Conservation (phyloP, 2,797 vertebrate species). For the Borostomias antarcticus region DNA sequence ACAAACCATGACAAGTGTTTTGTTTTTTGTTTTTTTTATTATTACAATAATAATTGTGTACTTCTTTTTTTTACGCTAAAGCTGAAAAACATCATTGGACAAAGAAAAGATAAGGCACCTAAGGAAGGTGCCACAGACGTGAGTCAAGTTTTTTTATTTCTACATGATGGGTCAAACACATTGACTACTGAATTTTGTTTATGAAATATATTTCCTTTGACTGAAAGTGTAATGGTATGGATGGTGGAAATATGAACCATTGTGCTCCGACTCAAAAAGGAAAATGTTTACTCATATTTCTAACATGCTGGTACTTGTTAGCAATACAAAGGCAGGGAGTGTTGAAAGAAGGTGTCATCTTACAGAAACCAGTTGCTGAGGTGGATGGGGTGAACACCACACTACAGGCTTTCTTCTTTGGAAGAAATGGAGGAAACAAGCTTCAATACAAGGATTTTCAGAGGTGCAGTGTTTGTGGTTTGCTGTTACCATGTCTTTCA, state of each 20-base stretch:
- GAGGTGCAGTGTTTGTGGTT: conserved; percentile 71
- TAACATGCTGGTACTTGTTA: too few relatives aligned
- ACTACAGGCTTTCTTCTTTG: conserved; percentile 92
- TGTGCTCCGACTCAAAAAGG: neutral
- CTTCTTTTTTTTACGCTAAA: conserved; percentile 56
- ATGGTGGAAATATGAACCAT: neutral
- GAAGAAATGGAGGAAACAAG: conserved; percentile 85
- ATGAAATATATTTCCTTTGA: conserved; percentile 20
- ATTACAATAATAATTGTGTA: neutral
- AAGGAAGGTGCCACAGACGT: conserved; percentile 60
- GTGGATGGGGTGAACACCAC: conserved; percentile 80
- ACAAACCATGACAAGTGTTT: neutral
- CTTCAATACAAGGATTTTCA: conserved; percentile 87
- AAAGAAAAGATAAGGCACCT: conserved; percentile 74
- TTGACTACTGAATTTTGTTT: conserved; percentile 3
- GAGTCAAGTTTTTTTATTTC: conserved; percentile 23
- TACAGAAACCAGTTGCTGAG: conserved; percentile 73
- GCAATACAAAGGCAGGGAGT: too few relatives aligned
- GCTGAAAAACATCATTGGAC: conserved; percentile 93
- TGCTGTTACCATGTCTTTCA: too few relatives aligned
- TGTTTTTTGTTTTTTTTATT: neutral
- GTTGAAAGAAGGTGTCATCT: neutral
- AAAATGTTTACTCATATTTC: neutral
- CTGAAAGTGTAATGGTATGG: neutral
- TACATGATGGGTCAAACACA: neutral